These are phyloP conservation scores for Tetramorium simillimum DNA, from an alignment of 1,140 invertebrate genomes.

Conservation along the genomic window DNA sequence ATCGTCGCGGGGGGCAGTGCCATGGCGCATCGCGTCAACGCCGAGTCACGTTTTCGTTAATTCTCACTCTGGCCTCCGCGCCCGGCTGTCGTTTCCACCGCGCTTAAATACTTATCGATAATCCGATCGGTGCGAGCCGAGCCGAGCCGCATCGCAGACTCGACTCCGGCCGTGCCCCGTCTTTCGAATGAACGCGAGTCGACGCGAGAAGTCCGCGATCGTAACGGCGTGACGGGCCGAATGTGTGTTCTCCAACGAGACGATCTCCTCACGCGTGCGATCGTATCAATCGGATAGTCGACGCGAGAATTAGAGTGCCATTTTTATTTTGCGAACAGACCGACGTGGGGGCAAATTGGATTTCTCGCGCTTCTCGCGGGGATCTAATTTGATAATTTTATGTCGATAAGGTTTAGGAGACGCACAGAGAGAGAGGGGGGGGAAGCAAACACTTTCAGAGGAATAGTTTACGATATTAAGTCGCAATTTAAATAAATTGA, in stretches of 20 bases:
- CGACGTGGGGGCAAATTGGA: conserved; percentile 29
- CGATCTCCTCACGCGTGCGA: conserved; percentile 10
- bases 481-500: conserved; percentile 7
- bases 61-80: conserved; percentile 28
- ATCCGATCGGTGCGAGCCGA: conserved; percentile 49
- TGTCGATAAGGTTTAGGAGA: background rate
- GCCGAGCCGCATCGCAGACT: conserved; percentile 6
- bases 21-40: conserved; percentile 67
- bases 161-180: background rate
- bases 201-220: conserved; percentile 19
- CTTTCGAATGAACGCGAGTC: conserved; percentile 13
- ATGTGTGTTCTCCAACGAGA: conserved; percentile 38
- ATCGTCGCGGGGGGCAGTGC: conserved; percentile 74
- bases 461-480: background rate
- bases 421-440: background rate
- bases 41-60: conserved; percentile 76
- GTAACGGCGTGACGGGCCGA: conserved; percentile 15
- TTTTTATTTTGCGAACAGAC: background rate
- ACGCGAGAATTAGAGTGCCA: conserved; percentile 11
- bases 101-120: conserved; percentile 63
- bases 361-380: background rate
- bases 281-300: background rate
- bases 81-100: conserved; percentile 43
- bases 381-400: conserved; percentile 41
- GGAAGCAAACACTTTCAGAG: background rate